Conservation (phyloP, 2,888 invertebrate species). For the Tetramorium bicarinatum region DNA sequence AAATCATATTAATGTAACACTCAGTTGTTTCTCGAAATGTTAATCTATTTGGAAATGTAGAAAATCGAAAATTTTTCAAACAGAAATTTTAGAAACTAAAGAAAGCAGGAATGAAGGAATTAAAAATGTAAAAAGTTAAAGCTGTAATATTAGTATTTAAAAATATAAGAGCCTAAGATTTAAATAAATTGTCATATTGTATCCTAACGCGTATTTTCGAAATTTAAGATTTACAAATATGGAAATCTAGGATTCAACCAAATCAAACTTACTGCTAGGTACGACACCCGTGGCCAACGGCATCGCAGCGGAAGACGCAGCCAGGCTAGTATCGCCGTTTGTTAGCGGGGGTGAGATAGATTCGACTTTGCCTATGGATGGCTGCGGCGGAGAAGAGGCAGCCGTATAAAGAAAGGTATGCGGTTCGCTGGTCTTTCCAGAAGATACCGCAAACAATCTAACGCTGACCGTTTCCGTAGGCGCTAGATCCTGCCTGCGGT, state of each 20-base stretch:
- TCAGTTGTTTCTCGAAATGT: neutral
- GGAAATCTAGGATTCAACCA: neutral
- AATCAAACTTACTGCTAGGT: conserved; percentile 75
- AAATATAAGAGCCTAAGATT: neutral
- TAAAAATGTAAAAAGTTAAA: neutral
- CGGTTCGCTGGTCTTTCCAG: conserved; percentile 95
- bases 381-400: conserved; percentile 80
- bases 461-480: conserved; percentile 90
- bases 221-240: neutral
- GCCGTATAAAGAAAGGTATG: conserved; percentile 93
- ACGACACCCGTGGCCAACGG: conserved; percentile 76
- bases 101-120: neutral
- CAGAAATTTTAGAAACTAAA: neutral
- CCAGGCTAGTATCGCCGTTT: conserved; percentile 76
- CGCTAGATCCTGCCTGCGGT: conserved; percentile 89
- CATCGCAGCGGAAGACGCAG: conserved; percentile 75
- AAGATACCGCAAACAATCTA: conserved; percentile 93
- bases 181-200: neutral
- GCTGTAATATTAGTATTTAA: conserved; percentile 8
- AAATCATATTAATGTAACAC: no score
- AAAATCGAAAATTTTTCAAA: neutral
- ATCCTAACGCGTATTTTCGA: neutral
- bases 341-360: conserved; percentile 73
- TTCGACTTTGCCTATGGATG: conserved; percentile 82
- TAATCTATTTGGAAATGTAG: neutral